Evolutionary conservation across 2,888 invertebrate genomes (phyloP).

Genomic region (Noctua pronuba): DNA sequence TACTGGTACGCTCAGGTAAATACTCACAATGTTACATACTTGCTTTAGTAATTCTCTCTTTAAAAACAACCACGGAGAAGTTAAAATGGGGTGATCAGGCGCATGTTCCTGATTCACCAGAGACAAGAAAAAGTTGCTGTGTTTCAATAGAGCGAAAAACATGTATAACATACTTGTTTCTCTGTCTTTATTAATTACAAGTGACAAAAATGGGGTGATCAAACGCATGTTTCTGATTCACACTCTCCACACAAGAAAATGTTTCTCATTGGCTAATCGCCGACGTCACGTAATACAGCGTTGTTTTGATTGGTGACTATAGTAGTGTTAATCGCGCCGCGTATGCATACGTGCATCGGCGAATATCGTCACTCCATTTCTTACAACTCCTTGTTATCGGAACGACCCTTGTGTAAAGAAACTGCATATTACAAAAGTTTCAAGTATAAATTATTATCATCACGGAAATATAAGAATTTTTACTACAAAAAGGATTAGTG

Average conservation of each 20-base stretch:
- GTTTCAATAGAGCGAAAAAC: background rate
- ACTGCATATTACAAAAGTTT: background rate
- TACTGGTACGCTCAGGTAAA: slow-evolving; percentile 97
- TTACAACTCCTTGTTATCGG: slow-evolving; percentile 18
- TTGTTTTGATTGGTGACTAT: slow-evolving; percentile 30
- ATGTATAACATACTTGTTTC: background rate
- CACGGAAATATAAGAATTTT: slow-evolving; percentile 21
- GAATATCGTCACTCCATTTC: slow-evolving; percentile 27
- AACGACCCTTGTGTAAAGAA: slow-evolving; percentile 1
- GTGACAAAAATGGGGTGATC: background rate
- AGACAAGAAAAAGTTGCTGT: background rate
- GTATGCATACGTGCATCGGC: slow-evolving; percentile 18
- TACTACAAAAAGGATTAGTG: slow-evolving; percentile 35
- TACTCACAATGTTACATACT: slow-evolving; percentile 45
- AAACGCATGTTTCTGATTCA: background rate
- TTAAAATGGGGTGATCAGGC: slow-evolving; percentile 12
- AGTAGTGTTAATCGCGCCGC: background rate
- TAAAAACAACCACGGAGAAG: background rate
- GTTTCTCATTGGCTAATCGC: slow-evolving; percentile 27
- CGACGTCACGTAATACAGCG: background rate
- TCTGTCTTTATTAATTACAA: background rate
- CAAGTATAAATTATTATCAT: slow-evolving; percentile 22
- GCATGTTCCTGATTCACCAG: background rate
- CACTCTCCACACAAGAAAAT: background rate
- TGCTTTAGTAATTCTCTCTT: background rate